Percentiles rank a stretch among this genome's conserved stretches.
phyloP scores from a whole-genome alignment of 2,797 vertebrate species.

The Pelodytes ibericus region DNA sequence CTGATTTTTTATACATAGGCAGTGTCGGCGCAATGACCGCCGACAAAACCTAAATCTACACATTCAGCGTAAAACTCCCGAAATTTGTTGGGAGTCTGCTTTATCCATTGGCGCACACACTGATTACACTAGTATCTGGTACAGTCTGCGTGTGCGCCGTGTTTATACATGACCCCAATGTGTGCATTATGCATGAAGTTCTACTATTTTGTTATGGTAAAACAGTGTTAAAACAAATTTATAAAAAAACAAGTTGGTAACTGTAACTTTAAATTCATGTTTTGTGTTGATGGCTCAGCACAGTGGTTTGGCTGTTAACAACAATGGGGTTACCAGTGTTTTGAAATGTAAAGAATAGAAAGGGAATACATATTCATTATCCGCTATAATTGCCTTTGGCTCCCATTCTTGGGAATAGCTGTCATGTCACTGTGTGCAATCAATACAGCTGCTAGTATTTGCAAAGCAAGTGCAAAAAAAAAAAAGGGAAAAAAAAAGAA shows the following conservation, averaged over 20 bases:
- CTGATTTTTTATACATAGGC: too few species aligned
- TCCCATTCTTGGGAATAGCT: slow-evolving; percentile 40
- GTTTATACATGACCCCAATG: not conserved
- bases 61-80: too few species aligned
- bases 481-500: slow-evolving; percentile 27
- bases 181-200: not conserved
- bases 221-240: not conserved
- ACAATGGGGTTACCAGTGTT: not conserved
- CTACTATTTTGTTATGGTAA: not conserved
- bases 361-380: slow-evolving; percentile 44
- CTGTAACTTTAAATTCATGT: not conserved
- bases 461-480: slow-evolving; percentile 26
- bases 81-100: too few species aligned
- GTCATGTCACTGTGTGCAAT: slow-evolving; percentile 46
- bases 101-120: too few species aligned
- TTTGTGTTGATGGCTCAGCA: not conserved
- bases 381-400: slow-evolving; percentile 38
- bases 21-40: too few species aligned
- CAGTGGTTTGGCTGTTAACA: not conserved
- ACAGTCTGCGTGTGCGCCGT: too few species aligned
- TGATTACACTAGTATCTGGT: too few species aligned
- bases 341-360: slow-evolving; percentile 22
- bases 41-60: too few species aligned
- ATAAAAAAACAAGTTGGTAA: not conserved
- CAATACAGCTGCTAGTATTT: slow-evolving; percentile 37